Conservation (phyloP, 2,797 vertebrate genomes). For the Anomalospiza imberbis region DNA sequence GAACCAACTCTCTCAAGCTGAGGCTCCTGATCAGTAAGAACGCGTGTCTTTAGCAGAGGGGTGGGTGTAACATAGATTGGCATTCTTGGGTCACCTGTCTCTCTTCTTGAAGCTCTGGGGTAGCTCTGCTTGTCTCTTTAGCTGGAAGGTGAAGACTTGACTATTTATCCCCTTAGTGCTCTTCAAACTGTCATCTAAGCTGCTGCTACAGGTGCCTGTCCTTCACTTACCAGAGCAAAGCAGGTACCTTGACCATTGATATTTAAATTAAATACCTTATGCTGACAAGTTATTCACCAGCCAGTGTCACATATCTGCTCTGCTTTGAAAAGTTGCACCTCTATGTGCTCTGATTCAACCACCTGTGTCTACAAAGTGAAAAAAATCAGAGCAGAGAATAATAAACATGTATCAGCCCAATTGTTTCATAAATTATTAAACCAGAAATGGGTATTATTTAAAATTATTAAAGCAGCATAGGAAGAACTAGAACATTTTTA, state of each 20-base stretch:
- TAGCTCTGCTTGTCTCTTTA: not conserved
- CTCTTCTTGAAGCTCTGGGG: not conserved
- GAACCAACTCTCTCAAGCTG: not conserved
- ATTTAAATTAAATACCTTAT: not conserved
- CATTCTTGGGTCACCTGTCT: not conserved
- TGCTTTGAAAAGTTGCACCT: not conserved
- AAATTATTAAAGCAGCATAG: not conserved
- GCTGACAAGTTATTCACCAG: not conserved
- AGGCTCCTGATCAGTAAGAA: not conserved
- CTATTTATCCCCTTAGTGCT: not conserved
- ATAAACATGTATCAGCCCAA: not conserved
- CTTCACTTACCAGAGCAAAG: not conserved
- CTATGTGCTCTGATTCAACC: not conserved
- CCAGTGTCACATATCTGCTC: not conserved
- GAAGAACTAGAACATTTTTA: not conserved
- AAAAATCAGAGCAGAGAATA: not conserved
- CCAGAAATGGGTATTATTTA: not conserved
- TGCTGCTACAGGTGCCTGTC: not conserved
- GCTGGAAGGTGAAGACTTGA: not conserved
- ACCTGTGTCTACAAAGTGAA: not conserved
- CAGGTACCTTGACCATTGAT: not conserved
- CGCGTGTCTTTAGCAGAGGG: accelerated
- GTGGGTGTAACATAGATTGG: not conserved
- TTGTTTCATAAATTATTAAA: not conserved
- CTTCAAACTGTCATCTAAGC: not conserved